A percentile compares a stretch with the other conserved stretches of the same genome.
These are phyloP conservation scores for Albula goreensis DNA, from an alignment of 2,113 vertebrate genomes.

Conservation along the genomic window DNA sequence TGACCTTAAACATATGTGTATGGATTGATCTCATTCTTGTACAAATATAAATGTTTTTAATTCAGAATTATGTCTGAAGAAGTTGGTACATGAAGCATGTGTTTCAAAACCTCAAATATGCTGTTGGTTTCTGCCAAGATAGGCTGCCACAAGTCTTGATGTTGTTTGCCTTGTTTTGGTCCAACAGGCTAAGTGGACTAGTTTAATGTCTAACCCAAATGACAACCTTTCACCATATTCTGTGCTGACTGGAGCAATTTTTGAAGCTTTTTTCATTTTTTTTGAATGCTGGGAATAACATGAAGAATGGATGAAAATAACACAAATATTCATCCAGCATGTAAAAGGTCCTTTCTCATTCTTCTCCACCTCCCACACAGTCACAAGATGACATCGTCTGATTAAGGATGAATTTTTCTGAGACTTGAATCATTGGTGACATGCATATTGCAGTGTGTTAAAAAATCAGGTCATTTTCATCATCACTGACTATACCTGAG, in stretches of 20 bases:
- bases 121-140: slow-evolving; percentile 58
- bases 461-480: not conserved
- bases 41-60: not conserved
- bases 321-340: not conserved
- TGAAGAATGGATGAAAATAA: slow-evolving; percentile 44
- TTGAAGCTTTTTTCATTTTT: slow-evolving; percentile 42
- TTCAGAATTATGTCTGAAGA: slow-evolving; percentile 10
- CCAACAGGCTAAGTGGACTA: slow-evolving; percentile 66
- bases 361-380: not conserved
- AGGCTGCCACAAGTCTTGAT: slow-evolving; percentile 67
- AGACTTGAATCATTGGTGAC: not conserved
- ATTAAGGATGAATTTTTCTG: not conserved
- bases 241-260: slow-evolving; percentile 68
- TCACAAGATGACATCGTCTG: not conserved
- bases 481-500: not conserved
- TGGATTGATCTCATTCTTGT: not conserved
- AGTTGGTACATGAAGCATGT: slow-evolving; percentile 36
- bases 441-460: not conserved
- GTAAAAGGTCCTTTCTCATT: not conserved
- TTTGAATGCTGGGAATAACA: slow-evolving; percentile 51
- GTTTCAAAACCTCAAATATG: slow-evolving; percentile 40
- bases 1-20: not conserved
- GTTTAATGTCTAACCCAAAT: slow-evolving; percentile 78
- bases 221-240: slow-evolving; percentile 72
- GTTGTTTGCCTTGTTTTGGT: slow-evolving; percentile 70